Base-by-base conservation (phyloP, 1,140 invertebrate genomes). In the Cydia strobilella region DNA sequence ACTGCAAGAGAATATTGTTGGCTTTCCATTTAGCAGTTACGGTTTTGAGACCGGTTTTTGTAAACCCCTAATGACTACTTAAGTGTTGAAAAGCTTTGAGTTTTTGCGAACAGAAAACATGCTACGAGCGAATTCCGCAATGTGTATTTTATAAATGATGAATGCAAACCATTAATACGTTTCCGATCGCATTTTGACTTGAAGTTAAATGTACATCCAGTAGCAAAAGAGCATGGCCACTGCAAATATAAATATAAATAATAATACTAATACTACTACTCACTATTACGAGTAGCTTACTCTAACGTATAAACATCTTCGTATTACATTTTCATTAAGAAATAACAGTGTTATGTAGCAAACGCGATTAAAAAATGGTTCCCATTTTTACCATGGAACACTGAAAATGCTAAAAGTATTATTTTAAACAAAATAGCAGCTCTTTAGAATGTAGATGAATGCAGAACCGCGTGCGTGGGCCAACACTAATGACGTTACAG, bases 401-500 rank as follows among this genome's bases (percentile, higher is more conserved):
- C 20, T 20, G 20, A 59, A 59, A 59, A 59, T 59, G n/a, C 20
- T 23, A 59, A 59, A 51, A 59, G 18, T 59, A 59, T 59, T 59
- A 59, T 59, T 59, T 59, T 59, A 23, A 59, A 59, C 54, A 59
- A 59, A 69, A 69, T 69, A 69, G 65, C 54, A 13, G 71, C 76
- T 79, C 80, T 78, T 79, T 79, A 81, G 79, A 81, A 81, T 81
- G 80, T 78, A 81, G 79, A 79, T 79, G 77, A 73, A 73, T 74
- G 66, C 59, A 73, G 77, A 79, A 79, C 76, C 75, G 77, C 72
- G 78, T 78, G 78, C 78, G 76, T 81, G 74, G 76, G 45, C 73
- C 76, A 76, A 74, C 79, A 75, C 77, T 77, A 76, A 77, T 77
- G 76, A 75, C 71, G 59, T 77, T 77, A 74, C 72, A 42, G 73